phyloP scores from a whole-genome alignment of 2,888 invertebrate genomes.

The Podabrus alpinus region DNA sequence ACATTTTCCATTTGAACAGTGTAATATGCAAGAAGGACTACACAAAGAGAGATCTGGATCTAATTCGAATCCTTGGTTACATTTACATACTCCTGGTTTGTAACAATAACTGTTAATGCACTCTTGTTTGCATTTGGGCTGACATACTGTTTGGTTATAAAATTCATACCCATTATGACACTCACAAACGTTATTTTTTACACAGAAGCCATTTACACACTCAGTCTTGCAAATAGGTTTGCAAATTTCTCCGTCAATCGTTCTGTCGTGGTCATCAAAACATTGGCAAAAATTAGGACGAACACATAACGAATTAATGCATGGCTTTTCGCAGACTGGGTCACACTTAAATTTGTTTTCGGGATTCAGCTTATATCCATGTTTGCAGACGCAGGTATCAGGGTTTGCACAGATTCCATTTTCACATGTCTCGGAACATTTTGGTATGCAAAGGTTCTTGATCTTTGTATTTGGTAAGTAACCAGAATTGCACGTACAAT shows the following conservation, averaged over 20 bases:
- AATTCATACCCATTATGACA: neutral
- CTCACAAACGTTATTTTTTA: neutral
- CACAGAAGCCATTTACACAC: neutral
- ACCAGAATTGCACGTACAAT: conserved; percentile 39
- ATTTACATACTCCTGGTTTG: conserved; percentile 32
- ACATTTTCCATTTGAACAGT: conserved; percentile 47
- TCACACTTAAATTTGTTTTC: conserved; percentile 40
- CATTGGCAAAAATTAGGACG: conserved; percentile 33
- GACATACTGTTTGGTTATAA: neutral
- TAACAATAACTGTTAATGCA: conserved; percentile 33
- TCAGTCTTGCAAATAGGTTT: neutral
- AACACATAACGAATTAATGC: conserved; percentile 58
- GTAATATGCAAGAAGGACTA: conserved; percentile 26
- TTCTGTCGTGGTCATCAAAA: neutral
- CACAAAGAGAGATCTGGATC: conserved; percentile 6
- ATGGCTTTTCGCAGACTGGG: conserved; percentile 41
- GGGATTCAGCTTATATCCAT: conserved; percentile 59
- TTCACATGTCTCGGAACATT: conserved; percentile 38
- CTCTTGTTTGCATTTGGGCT: neutral
- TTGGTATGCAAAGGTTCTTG: conserved; percentile 32
- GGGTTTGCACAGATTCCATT: conserved; percentile 50
- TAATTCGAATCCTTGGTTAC: conserved; percentile 40
- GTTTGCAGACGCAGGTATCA: conserved; percentile 55
- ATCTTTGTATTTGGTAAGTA: conserved; percentile 28
- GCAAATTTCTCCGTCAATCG: neutral